These are phyloP conservation scores for Nomada flava DNA, from an alignment of 2,888 invertebrate genomes.

Conservation along the genomic window DNA sequence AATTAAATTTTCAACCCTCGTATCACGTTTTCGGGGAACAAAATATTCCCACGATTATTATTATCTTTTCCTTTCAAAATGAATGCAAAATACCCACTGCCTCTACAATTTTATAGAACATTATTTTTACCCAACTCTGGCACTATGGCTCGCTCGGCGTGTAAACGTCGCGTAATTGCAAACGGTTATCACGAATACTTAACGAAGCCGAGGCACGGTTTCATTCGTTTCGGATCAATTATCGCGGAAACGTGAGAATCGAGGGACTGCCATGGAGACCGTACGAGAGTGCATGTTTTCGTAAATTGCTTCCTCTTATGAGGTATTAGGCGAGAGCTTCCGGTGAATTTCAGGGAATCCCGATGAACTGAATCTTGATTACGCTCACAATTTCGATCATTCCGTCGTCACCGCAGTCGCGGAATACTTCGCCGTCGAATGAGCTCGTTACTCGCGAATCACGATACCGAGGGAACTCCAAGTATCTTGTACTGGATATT, in stretches of 20 bases:
- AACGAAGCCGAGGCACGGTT: not conserved
- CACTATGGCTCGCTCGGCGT: not conserved
- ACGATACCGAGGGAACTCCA: not conserved
- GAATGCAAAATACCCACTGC: too few species aligned
- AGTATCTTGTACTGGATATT: not conserved
- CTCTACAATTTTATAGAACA: too few species aligned
- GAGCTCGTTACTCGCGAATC: slow-evolving; percentile 39
- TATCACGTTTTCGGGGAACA: too few species aligned
- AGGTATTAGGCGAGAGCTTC: slow-evolving; percentile 56
- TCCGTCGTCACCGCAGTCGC: slow-evolving; percentile 1
- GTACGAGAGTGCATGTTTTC: slow-evolving; percentile 32
- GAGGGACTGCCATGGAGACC: not conserved
- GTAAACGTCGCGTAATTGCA: slow-evolving; percentile 12
- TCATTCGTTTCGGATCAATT: slow-evolving; percentile 24
- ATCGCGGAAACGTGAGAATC: slow-evolving; percentile 23
- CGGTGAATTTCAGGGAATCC: slow-evolving; percentile 45
- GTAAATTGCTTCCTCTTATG: slow-evolving; percentile 59
- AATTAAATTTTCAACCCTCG: too few species aligned
- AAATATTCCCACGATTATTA: too few species aligned
- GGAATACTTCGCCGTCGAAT: slow-evolving; percentile 31
- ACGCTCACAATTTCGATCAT: slow-evolving; percentile 47
- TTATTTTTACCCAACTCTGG: not conserved
- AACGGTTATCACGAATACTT: not conserved
- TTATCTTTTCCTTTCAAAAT: too few species aligned
- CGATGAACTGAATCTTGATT: slow-evolving; percentile 60